Conservation (phyloP, 2,113 vertebrate species). For the Neomonachus schauinslandi region DNA sequence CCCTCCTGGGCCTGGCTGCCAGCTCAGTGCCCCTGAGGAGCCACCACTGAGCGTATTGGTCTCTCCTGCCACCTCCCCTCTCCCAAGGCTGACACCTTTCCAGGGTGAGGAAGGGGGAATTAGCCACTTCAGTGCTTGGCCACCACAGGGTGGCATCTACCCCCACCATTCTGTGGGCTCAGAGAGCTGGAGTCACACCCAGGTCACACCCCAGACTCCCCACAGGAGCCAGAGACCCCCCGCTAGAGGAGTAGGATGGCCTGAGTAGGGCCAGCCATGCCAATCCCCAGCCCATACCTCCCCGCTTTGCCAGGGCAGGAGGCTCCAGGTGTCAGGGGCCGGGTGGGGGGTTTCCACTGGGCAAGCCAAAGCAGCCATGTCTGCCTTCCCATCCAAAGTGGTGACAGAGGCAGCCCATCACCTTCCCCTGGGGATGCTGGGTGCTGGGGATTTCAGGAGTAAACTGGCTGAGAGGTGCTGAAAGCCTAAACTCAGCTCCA, state of each 20-base stretch:
- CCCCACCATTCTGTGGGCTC: neutral
- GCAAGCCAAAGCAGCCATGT: neutral
- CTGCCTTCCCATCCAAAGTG: neutral
- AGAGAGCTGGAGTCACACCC: neutral
- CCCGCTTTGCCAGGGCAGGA: neutral
- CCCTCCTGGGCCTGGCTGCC: neutral
- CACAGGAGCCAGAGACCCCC: neutral
- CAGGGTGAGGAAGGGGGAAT: neutral
- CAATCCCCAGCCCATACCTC: neutral
- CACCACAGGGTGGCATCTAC: neutral
- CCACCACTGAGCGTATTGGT: neutral
- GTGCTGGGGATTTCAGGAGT: neutral
- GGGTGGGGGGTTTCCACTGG: accelerated
- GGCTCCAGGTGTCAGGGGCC: neutral
- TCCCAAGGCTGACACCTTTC: neutral
- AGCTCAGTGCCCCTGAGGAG: neutral
- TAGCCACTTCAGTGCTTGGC: neutral
- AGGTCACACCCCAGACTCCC: neutral
- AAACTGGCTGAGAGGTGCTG: conserved; percentile 46
- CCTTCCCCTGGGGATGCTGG: neutral
- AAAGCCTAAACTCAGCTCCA: conserved; percentile 47
- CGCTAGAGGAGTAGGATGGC: neutral
- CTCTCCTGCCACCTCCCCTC: neutral
- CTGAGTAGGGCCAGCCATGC: neutral
- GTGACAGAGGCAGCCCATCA: conserved; percentile 33